Percentiles rank a stretch among this genome's conserved stretches.
Evolutionary conservation across 2,113 vertebrate genomes (phyloP).

Genomic region (Pitta sordida): DNA sequence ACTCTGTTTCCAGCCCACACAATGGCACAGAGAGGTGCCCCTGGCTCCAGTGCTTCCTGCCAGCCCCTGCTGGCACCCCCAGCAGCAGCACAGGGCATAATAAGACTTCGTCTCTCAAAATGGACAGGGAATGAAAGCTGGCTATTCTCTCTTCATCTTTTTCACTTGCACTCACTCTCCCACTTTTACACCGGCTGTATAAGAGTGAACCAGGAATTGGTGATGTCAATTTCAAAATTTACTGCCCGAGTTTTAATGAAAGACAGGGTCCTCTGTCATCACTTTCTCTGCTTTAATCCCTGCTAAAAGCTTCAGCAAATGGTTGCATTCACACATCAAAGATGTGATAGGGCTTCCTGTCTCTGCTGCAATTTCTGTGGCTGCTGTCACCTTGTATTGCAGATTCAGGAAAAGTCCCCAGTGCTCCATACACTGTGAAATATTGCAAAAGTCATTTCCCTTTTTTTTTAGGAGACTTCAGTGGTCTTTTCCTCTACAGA

Average conservation of each 20-base stretch:
- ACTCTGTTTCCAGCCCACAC: rapidly evolving
- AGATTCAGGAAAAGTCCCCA: background rate
- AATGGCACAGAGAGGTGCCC: rapidly evolving
- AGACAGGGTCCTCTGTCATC: background rate
- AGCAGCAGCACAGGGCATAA: background rate
- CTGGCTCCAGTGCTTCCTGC: background rate
- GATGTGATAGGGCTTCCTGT: conserved; percentile 32
- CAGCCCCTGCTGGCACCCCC: background rate
- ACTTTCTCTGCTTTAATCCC: background rate
- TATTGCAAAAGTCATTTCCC: background rate
- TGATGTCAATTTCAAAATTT: background rate
- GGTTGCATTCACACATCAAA: background rate
- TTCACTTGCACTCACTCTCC: background rate
- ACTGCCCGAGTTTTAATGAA: background rate
- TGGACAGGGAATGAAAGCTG: background rate
- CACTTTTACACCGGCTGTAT: rapidly evolving
- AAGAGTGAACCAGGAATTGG: background rate
- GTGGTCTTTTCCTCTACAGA: background rate
- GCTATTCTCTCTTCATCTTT: background rate
- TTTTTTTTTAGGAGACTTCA: background rate
- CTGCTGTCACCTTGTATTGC: conserved; percentile 49
- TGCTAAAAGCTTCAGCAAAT: background rate
- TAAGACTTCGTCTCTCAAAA: background rate
- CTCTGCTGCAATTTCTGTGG: conserved; percentile 21
- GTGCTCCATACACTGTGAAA: background rate